Evolutionary conservation across 2,113 vertebrate genomes (phyloP).

Genomic region (Geococcyx californianus): DNA sequence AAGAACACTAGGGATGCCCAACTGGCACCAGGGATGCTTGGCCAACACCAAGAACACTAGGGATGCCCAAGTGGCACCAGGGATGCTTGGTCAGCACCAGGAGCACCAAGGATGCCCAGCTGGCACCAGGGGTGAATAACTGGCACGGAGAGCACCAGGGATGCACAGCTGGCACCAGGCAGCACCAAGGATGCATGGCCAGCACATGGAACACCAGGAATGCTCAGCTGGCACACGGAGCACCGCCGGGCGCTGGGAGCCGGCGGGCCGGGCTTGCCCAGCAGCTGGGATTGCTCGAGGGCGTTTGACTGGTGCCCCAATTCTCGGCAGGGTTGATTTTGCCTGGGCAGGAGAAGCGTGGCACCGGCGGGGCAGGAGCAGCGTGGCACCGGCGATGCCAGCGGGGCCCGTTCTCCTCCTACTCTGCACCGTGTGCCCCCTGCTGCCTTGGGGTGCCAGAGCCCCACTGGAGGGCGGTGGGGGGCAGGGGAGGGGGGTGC

Average conservation of each 20-base stretch:
- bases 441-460: background rate
- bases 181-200: background rate
- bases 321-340: background rate
- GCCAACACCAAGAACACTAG: background rate
- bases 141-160: too few relatives aligned
- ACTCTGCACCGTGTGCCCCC: background rate
- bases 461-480: too few relatives aligned
- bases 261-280: conserved; percentile 31
- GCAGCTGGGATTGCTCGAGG: background rate
- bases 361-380: background rate
- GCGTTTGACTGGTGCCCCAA: background rate
- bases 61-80: background rate
- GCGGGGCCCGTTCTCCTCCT: accelerated
- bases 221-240: background rate
- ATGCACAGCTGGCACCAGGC: too few relatives aligned
- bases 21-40: background rate
- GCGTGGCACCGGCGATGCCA: background rate
- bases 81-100: background rate
- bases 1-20: background rate
- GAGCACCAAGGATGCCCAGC: background rate
- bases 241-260: conserved; percentile 34
- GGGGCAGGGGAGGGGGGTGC: too few relatives aligned
- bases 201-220: background rate
- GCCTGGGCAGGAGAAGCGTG: accelerated
- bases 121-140: too few relatives aligned